Base-by-base conservation (phyloP, 2,797 vertebrate genomes). In the Moxostoma hubbsi region DNA sequence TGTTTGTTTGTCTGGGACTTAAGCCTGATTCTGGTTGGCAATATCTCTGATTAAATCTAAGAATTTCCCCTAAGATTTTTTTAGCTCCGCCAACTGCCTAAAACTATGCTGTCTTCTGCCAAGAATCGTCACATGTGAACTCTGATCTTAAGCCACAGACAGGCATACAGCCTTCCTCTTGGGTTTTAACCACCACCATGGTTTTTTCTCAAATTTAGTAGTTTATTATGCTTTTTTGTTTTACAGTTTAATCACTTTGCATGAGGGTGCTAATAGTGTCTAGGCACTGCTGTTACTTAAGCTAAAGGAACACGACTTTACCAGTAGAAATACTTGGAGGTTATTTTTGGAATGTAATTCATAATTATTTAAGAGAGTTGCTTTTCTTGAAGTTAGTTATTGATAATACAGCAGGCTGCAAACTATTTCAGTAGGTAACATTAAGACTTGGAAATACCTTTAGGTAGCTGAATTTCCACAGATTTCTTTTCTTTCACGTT, bases 191-290 rank as follows among this genome's bases (percentile, higher is more conserved):
- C 71, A 69, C 67, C 75, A 67, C 6, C 6, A 10, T 11, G 63
- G 55, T 79, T 83, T 68, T 79, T 58, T 36, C 46, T 80, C 73
- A 61, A 64, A 61, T 24, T 11, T 24, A 15, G 58, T 63, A 13
- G 65, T 68, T 72, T 55, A 57, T 75, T 65, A 54, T 53, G 55
- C 66, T 51, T 53, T 51, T 24, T 24, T 24, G 46, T 79, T 50
- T 67, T 57, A 75, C 36, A 72, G 59, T 78, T 81, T 45, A 58
- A 50, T 70, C 64, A 59, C 67, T 12, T 36, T 74, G 63, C 46
- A 59, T 68, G 9, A 15, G 12, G 9, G 15, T 0, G 6, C 10
- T 57, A 50, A 75, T 70, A 16, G 24, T 70, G 47, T 75, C 15
- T 50, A 74, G 5, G 7, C n/a, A 36, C n/a, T 36, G n/a, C 45